A percentile compares a stretch with the other conserved stretches of the same genome.
Evolutionary conservation across 2,113 vertebrate species (phyloP).

Genomic region (Alosa alosa): DNA sequence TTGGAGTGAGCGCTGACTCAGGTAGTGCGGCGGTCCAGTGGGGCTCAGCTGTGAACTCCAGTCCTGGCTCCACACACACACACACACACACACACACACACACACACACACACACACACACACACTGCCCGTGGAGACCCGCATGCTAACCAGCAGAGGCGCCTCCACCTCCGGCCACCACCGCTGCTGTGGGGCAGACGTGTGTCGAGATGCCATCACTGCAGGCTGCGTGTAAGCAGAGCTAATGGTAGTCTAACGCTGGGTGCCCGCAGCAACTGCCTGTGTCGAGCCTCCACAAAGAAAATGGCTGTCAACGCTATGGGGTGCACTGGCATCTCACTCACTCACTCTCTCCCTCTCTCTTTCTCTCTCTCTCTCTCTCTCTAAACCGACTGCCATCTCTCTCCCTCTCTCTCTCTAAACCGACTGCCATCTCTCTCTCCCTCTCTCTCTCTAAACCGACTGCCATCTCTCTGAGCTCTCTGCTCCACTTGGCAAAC

Average conservation of each 20-base stretch:
- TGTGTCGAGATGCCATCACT: neutral
- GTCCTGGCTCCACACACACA: too few species aligned
- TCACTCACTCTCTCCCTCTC: neutral
- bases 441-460: too few species aligned
- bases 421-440: too few species aligned
- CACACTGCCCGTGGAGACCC: neutral
- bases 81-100: neutral
- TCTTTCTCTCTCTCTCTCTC: neutral
- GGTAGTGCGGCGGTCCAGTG: neutral
- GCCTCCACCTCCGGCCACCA: neutral
- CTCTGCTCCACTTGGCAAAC: slow-evolving; percentile 52
- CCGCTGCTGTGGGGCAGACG: neutral
- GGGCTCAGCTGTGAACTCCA: neutral
- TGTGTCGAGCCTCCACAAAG: neutral
- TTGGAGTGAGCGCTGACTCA: neutral
- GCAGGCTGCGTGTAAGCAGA: neutral
- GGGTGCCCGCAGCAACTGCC: neutral
- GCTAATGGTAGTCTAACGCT: neutral
- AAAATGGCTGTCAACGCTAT: neutral
- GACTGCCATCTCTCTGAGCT: slow-evolving; percentile 23
- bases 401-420: neutral
- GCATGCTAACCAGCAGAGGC: neutral
- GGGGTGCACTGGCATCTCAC: neutral
- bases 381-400: too few species aligned
- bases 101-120: neutral